These are phyloP conservation scores for Troides helena DNA, from an alignment of 2,888 invertebrate genomes.

Conservation along the genomic window DNA sequence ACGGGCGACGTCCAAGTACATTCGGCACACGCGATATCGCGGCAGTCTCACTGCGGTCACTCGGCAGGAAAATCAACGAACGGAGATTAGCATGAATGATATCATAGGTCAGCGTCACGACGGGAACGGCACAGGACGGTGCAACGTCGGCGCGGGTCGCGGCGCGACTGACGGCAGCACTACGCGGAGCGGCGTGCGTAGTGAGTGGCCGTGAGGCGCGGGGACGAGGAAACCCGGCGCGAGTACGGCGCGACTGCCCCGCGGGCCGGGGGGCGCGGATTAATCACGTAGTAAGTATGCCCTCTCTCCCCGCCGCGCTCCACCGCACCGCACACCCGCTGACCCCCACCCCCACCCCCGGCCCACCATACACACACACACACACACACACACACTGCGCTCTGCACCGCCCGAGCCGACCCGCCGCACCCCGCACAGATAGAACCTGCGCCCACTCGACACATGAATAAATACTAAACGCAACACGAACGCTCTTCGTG, in stretches of 20 bases:
- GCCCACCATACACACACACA: background rate
- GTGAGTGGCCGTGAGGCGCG: conserved; percentile 80
- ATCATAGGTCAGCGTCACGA: conserved; percentile 54
- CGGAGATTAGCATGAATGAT: conserved; percentile 75
- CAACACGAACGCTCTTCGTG: conserved; percentile 69
- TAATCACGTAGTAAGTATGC: conserved; percentile 80
- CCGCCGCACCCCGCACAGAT: conserved; percentile 39
- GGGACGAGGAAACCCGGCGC: conserved; percentile 80
- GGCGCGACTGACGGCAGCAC: conserved; percentile 75
- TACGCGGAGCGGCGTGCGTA: conserved; percentile 77
- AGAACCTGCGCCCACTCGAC: conserved; percentile 73
- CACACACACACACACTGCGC: conserved; percentile 29
- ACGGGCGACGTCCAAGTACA: conserved; percentile 68
- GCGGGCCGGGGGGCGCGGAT: conserved; percentile 57
- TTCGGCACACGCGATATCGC: conserved; percentile 72
- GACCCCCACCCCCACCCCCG: conserved; percentile 41
- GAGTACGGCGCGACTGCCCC: conserved; percentile 70
- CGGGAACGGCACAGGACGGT: conserved; percentile 41
- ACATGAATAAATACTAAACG: conserved; percentile 77
- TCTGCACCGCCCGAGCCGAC: conserved; percentile 43
- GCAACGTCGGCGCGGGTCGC: conserved; percentile 75
- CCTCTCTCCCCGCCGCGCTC: conserved; percentile 54
- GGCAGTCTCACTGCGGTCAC: conserved; percentile 66
- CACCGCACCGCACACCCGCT: background rate
- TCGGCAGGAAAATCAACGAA: conserved; percentile 72